Percentiles rank a stretch among this genome's conserved stretches.
phyloP scores from a whole-genome alignment of 2,797 vertebrate species.

The Pantherophis vulpinus region DNA sequence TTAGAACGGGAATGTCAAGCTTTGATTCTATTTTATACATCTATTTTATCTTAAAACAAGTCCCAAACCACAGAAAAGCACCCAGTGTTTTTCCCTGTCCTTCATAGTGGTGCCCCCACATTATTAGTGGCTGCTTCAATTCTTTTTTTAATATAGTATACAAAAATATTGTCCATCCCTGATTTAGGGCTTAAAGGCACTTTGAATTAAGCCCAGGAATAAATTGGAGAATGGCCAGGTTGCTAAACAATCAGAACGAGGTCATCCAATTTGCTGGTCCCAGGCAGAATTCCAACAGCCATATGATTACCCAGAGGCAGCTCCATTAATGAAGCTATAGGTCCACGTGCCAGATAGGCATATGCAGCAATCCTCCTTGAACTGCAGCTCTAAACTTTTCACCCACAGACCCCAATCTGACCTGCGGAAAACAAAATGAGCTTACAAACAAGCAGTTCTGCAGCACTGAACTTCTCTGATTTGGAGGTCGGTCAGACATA shows the following conservation, averaged over 20 bases:
- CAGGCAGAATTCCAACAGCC: not conserved
- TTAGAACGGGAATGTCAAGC: not conserved
- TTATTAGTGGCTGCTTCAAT: not conserved
- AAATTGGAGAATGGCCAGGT: not conserved
- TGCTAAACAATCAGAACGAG: not conserved
- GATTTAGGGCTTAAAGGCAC: not conserved
- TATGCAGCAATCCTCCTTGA: slow-evolving; percentile 7
- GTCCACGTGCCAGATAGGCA: not conserved
- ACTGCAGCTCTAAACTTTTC: not conserved
- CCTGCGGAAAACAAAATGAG: slow-evolving; percentile 23
- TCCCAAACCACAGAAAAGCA: not conserved
- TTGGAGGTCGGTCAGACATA: not conserved
- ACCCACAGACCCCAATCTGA: not conserved
- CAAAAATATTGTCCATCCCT: not conserved
- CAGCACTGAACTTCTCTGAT: not conserved
- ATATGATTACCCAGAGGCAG: not conserved
- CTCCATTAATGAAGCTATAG: not conserved
- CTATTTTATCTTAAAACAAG: not conserved
- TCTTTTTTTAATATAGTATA: not conserved
- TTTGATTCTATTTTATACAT: not conserved
- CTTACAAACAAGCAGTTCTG: not conserved
- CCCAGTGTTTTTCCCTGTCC: not conserved
- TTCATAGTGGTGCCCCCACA: not conserved
- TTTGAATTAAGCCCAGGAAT: not conserved
- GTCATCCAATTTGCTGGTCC: not conserved